A percentile compares a stretch with the other conserved stretches of the same genome.
These are phyloP conservation scores for Rostratula benghalensis DNA, from an alignment of 2,113 vertebrate species.

Conservation along the genomic window DNA sequence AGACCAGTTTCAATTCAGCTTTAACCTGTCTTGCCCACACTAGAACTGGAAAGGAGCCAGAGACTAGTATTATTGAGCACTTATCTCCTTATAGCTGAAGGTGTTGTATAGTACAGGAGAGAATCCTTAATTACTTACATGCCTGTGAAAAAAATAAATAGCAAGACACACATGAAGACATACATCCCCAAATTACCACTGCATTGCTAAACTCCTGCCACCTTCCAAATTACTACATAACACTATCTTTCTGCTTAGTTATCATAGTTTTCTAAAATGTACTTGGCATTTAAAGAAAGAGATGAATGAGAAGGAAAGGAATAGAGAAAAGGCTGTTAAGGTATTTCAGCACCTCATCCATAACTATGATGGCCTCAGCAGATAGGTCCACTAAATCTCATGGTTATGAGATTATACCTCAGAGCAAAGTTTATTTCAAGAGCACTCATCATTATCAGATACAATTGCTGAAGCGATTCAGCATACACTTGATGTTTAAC, in stretches of 20 bases:
- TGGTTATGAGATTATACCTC: background rate
- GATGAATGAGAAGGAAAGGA: background rate
- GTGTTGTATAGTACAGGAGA: background rate
- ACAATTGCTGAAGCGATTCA: background rate
- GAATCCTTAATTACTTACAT: background rate
- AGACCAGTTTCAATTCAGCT: background rate
- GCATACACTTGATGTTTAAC: background rate
- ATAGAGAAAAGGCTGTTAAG: background rate
- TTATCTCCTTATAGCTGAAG: background rate
- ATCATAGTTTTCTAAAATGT: background rate
- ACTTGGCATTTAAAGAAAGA: background rate
- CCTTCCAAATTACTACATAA: background rate
- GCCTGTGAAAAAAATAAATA: background rate
- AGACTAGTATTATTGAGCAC: background rate
- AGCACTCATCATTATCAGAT: background rate
- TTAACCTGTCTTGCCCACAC: background rate
- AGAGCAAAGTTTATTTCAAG: constrained; percentile 11
- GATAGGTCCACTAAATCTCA: background rate
- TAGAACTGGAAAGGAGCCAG: background rate
- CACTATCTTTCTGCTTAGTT: background rate
- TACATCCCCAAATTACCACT: background rate
- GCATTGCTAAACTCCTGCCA: background rate
- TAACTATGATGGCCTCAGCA: background rate
- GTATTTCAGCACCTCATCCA: background rate
- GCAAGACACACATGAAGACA: background rate